Evolutionary conservation across 2,113 vertebrate species (phyloP).

Genomic region (Noctilio leporinus): DNA sequence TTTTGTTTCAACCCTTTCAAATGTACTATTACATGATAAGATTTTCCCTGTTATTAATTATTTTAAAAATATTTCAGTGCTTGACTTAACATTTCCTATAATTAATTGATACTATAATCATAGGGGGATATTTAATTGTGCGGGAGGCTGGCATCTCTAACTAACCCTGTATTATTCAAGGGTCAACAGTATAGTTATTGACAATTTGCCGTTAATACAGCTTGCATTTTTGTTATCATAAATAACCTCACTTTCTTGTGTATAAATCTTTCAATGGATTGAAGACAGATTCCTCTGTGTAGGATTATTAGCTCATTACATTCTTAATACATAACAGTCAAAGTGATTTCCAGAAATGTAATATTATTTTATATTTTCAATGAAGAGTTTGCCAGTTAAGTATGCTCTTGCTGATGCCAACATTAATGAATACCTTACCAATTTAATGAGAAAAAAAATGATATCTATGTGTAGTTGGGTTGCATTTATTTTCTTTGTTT

Average conservation of each 20-base stretch:
- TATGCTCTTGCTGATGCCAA: background rate
- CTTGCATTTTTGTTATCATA: background rate
- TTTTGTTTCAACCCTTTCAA: constrained; percentile 11
- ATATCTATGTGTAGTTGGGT: background rate
- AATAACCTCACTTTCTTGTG: background rate
- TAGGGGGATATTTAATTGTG: no score
- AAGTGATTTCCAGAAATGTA: background rate
- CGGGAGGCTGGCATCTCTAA: background rate
- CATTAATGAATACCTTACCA: background rate
- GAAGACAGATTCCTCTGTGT: background rate
- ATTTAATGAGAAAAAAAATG: background rate
- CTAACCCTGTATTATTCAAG: background rate
- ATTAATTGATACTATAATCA: background rate
- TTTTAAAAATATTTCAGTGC: background rate
- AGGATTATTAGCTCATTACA: background rate
- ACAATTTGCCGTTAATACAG: background rate
- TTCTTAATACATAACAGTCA: background rate
- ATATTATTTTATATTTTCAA: background rate
- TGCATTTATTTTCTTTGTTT: background rate
- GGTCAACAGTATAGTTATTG: background rate
- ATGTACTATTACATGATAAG: background rate
- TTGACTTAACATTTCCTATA: background rate
- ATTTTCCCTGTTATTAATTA: background rate
- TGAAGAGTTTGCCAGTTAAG: background rate
- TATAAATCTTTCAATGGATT: background rate